Conservation (phyloP, 1,140 invertebrate genomes). For the Tetramorium parvispinum region DNA sequence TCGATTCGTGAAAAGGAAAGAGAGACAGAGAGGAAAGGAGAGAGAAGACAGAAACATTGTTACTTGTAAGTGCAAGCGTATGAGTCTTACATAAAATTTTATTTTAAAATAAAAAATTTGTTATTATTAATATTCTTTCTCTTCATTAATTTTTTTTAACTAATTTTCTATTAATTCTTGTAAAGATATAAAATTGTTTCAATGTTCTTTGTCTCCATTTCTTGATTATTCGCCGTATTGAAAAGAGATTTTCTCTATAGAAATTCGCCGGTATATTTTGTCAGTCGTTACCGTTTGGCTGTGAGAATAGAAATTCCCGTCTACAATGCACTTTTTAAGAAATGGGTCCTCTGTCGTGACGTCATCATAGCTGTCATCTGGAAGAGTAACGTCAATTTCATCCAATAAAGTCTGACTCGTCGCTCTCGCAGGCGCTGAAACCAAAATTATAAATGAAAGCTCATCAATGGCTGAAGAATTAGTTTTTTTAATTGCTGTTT, state of each 20-base stretch:
- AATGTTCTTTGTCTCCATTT: neutral
- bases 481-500: neutral
- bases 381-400: constrained; percentile 78
- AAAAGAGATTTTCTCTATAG: neutral
- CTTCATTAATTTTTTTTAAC: neutral
- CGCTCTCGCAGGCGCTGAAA: constrained; percentile 78
- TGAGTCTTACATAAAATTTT: neutral
- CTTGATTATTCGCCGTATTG: neutral
- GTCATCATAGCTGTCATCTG: constrained; percentile 61
- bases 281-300: constrained; percentile 76
- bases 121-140: neutral
- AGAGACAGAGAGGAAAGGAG: neutral
- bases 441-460: neutral
- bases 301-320: constrained; percentile 79
- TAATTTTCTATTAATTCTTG: neutral
- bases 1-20: neutral
- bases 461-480: neutral
- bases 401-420: constrained; percentile 78
- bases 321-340: constrained; percentile 79
- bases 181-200: neutral
- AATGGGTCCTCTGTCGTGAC: constrained; percentile 76
- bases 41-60: neutral
- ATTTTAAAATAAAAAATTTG: neutral
- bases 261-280: neutral
- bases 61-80: neutral